Evolutionary conservation across 2,888 invertebrate genomes (phyloP).

Genomic region (Piscicola geometra): DNA sequence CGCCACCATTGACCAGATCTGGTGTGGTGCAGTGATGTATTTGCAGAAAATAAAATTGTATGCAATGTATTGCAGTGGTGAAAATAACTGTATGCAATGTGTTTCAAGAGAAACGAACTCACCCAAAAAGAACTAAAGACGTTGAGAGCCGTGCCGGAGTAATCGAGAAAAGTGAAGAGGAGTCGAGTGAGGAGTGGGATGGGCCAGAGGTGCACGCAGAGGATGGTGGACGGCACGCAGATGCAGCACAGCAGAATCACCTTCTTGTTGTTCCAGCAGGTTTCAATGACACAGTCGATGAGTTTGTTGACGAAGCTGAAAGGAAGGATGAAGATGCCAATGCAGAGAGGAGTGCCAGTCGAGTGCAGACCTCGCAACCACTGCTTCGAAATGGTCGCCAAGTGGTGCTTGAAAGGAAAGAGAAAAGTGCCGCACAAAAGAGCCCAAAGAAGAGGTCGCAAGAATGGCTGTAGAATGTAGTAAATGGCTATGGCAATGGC

Average conservation of each 20-base stretch:
- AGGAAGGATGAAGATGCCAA: constrained; percentile 61
- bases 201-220: constrained; percentile 71
- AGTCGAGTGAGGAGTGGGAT: constrained; percentile 46
- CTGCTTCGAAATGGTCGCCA: constrained; percentile 70
- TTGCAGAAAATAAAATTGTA: too few relatives aligned
- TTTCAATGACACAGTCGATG: constrained; percentile 70
- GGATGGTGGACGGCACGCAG: constrained; percentile 60
- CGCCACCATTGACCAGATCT: constrained; percentile 42
- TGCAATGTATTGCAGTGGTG: too few relatives aligned
- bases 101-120: constrained; percentile 39
- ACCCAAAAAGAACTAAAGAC: constrained; percentile 55
- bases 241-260: constrained; percentile 59
- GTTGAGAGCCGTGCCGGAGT: constrained; percentile 50
- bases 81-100: too few relatives aligned
- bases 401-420: constrained; percentile 83
- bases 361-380: constrained; percentile 62
- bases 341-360: constrained; percentile 57
- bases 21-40: neutral
- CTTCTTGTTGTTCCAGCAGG: constrained; percentile 67
- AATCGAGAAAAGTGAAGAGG: constrained; percentile 45
- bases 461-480: constrained; percentile 73
- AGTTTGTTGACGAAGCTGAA: constrained; percentile 65
- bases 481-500: constrained; percentile 60
- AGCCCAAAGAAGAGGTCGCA: constrained; percentile 91
- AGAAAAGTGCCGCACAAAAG: constrained; percentile 89